Evolutionary conservation across 2,113 vertebrate species (phyloP).

Genomic region (Strix aluco): DNA sequence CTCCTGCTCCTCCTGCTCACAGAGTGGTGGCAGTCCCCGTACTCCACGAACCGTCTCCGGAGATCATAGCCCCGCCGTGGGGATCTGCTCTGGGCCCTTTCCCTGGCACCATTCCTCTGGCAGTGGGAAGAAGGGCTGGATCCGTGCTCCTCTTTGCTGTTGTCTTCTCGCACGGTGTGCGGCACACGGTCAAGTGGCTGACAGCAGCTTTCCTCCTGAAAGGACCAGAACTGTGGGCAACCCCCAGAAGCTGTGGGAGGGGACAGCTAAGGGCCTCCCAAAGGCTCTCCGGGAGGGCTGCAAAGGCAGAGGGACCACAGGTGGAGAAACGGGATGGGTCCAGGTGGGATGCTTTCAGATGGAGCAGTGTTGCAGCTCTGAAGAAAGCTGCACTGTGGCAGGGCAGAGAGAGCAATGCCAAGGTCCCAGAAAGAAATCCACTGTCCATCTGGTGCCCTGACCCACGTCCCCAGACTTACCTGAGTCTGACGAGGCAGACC

Average conservation of each 20-base stretch:
- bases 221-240: not conserved
- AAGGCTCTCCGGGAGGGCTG: not conserved
- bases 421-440: not conserved
- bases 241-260: not conserved
- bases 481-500: not conserved
- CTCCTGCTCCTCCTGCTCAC: too few relatives aligned
- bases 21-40: too few relatives aligned
- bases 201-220: not conserved
- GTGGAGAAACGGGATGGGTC: not conserved
- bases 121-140: too few relatives aligned
- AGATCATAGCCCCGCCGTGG: too few relatives aligned
- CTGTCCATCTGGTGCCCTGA: not conserved
- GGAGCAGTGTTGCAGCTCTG: not conserved
- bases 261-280: not conserved
- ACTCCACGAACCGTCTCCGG: too few relatives aligned
- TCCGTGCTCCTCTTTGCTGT: too few relatives aligned
- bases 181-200: too few relatives aligned
- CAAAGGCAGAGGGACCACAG: not conserved
- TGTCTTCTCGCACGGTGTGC: too few relatives aligned
- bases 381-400: not conserved
- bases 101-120: too few relatives aligned
- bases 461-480: not conserved
- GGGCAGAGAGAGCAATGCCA: not conserved
- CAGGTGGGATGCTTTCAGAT: not conserved
- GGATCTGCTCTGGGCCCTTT: too few relatives aligned